Evolutionary conservation across 2,113 vertebrate genomes (phyloP), one percentile per base, ranked within the genome.

Genomic region (Hirundichthys speculiger): DNA sequence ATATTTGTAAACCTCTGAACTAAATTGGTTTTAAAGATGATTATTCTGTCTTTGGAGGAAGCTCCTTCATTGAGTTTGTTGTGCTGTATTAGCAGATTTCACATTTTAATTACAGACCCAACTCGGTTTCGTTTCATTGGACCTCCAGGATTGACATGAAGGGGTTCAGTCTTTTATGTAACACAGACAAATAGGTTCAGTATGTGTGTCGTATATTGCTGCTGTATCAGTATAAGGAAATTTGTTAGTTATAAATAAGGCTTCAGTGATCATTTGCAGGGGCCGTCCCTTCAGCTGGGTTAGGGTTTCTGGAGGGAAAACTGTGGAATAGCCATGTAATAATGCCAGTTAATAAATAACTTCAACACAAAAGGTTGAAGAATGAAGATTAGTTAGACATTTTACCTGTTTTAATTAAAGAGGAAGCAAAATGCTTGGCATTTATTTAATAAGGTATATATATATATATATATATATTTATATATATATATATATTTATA

Each of bases 321-420:
- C 30, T 34, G 61, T 1, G 45, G n/a, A 24, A 4, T 10, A 38
- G 24, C 46, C 6, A 6, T 61, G 20, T 41, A 13, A 51, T 22
- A 12, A 18, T 42, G 1, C 3, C 13, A 0, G 68, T 57, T 51
- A 66, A 66, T 56, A 3, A 77, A 76, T 79, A 25, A 65, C 53
- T 43, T 41, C 2, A 9, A 13, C 30, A 7, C 30, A 34, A 34
- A 34, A 34, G 6, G 11, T 27, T 27, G 6, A 34, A 39, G 27
- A 46, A 55, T 55, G 20, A 21, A n/a, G 8, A 22, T 50, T 10
- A 12, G 18, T 19, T 60, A 8, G 24, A 30, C 13, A n/a, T 42
- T 20, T 3, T 14, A 42, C 12, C 30, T 21, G 14, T 14, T 57
- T 25, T 6, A 42, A n/a, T n/a, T n/a, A 16, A 41, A 30, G 4